Percentiles rank a stretch among this genome's conserved stretches.
Evolutionary conservation across 2,888 invertebrate species (phyloP).

Genomic region (Yponomeuta malinellus): DNA sequence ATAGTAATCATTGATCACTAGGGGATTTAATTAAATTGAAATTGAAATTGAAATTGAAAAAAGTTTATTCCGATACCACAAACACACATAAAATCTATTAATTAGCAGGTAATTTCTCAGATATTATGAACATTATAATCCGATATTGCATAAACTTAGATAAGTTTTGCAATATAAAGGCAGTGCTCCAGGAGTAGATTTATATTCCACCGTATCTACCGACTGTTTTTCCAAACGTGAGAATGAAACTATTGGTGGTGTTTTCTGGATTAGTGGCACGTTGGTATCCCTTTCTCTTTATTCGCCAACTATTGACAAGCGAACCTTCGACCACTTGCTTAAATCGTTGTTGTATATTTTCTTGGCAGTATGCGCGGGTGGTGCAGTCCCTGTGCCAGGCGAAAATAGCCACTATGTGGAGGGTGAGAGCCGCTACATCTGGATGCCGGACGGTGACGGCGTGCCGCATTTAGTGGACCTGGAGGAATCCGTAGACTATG

Average conservation of each 20-base stretch:
- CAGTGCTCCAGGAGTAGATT: background rate
- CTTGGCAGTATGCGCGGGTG: conserved; percentile 32
- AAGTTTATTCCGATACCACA: too few relatives aligned
- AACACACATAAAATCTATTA: too few relatives aligned
- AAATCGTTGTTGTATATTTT: background rate
- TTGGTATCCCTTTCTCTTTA: background rate
- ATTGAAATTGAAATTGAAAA: too few relatives aligned
- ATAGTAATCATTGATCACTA: too few relatives aligned
- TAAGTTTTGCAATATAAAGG: background rate
- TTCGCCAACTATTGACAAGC: too few relatives aligned
- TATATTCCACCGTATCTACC: background rate
- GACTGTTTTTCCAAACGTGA: background rate
- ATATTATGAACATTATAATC: background rate
- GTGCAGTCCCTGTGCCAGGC: conserved; percentile 36
- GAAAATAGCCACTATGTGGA: conserved; percentile 51
- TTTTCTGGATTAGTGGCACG: background rate
- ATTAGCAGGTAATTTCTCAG: too few relatives aligned
- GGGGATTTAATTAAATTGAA: too few relatives aligned
- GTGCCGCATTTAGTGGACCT: conserved; percentile 44
- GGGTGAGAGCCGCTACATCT: conserved; percentile 45
- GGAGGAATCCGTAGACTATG: conserved; percentile 31
- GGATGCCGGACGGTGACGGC: conserved; percentile 49
- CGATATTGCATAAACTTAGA: background rate
- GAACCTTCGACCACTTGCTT: too few relatives aligned
- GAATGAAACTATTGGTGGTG: background rate